These are phyloP conservation scores for Epicampocera succincta DNA, from an alignment of 2,888 invertebrate genomes.

Conservation along the genomic window DNA sequence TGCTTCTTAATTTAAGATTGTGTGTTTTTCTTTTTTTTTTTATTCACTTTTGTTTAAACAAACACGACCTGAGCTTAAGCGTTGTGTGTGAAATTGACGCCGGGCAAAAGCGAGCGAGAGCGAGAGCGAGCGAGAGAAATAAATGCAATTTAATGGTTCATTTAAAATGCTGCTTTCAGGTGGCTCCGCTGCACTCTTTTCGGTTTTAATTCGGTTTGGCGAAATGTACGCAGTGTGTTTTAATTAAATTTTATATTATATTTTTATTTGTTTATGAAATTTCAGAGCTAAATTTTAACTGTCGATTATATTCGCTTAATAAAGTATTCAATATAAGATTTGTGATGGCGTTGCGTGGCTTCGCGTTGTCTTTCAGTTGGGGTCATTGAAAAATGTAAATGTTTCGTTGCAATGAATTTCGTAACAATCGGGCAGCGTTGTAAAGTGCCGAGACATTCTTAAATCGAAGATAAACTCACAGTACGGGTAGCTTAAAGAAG, in stretches of 20 bases:
- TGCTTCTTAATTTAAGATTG: conserved; percentile 35
- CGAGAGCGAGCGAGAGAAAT: background rate
- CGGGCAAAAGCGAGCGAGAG: background rate
- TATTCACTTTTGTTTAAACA: conserved; percentile 3
- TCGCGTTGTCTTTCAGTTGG: conserved; percentile 29
- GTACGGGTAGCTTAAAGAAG: conserved; percentile 76
- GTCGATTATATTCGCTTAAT: conserved; percentile 20
- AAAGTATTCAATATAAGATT: conserved; percentile 11
- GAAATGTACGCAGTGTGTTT: conserved; percentile 47
- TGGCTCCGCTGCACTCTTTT: background rate
- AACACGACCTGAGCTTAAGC: conserved; percentile 54
- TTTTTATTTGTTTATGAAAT: conserved; percentile 60
- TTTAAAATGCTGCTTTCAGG: conserved; percentile 50
- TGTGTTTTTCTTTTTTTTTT: background rate
- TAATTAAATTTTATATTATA: conserved; percentile 57
- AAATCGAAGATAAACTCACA: conserved; percentile 80
- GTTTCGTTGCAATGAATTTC: conserved; percentile 80
- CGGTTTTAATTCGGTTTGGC: conserved; percentile 6
- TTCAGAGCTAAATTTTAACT: conserved; percentile 48
- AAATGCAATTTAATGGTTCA: conserved; percentile 53
- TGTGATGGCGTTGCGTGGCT: background rate
- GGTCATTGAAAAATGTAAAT: conserved; percentile 74
- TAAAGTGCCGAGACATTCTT: conserved; percentile 79
- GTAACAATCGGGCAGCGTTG: conserved; percentile 78
- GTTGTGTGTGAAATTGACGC: conserved; percentile 40